Percentiles rank a stretch among this genome's conserved stretches.
Conservation (phyloP, 2,888 invertebrate genomes). For the Troides helena region DNA sequence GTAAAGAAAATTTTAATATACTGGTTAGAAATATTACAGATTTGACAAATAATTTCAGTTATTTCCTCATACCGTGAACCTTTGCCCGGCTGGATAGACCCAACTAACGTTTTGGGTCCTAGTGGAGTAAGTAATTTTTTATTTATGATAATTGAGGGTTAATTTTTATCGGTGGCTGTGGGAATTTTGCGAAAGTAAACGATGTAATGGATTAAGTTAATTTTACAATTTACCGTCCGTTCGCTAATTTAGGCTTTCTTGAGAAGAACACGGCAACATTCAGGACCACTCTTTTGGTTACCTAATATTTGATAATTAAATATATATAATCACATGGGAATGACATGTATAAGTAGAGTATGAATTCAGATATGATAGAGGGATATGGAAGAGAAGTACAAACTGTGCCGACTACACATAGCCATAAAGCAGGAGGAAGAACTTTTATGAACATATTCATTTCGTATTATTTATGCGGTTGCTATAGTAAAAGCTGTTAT, state of each 20-base stretch:
- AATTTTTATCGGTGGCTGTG: neutral
- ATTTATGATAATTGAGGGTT: neutral
- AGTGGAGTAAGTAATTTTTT: constrained; percentile 10
- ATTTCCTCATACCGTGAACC: constrained; percentile 17
- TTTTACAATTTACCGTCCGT: neutral
- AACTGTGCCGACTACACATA: too few relatives aligned
- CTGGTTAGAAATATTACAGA: too few relatives aligned
- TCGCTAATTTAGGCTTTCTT: too few relatives aligned
- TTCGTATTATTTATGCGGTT: too few relatives aligned
- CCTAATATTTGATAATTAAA: neutral
- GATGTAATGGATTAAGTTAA: neutral
- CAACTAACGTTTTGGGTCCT: neutral
- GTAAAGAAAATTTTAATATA: too few relatives aligned
- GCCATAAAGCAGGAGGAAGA: too few relatives aligned
- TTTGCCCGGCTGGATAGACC: constrained; percentile 13
- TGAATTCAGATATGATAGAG: too few relatives aligned
- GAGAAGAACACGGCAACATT: too few relatives aligned
- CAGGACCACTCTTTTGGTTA: neutral
- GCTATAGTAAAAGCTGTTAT: too few relatives aligned
- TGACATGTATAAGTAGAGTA: too few relatives aligned
- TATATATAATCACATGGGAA: neutral
- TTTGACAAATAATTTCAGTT: neutral
- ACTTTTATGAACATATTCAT: too few relatives aligned
- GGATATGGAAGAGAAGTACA: too few relatives aligned
- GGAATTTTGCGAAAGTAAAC: neutral